A percentile compares a stretch with the other conserved stretches of the same genome.
Conservation (phyloP, 2,888 invertebrate species). For the Metalampra italica region DNA sequence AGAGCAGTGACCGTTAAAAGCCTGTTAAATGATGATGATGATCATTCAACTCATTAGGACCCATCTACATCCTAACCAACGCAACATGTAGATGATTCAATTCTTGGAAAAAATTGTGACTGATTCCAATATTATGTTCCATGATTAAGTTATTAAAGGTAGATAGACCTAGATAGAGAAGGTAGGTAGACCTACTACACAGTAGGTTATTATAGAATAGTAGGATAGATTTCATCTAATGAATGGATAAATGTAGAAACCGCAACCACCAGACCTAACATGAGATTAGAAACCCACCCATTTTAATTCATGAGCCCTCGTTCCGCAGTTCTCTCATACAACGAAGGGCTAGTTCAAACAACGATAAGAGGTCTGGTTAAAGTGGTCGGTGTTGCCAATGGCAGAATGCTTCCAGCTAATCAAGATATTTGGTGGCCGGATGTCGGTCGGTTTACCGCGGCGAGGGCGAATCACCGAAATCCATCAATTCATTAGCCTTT, state of each 20-base stretch:
- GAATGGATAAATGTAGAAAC: slow-evolving; percentile 15
- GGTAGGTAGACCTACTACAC: no score
- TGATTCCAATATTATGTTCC: no score
- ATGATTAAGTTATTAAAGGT: no score
- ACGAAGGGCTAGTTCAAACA: slow-evolving; percentile 15
- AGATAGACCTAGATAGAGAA: no score
- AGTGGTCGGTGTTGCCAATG: slow-evolving; percentile 24
- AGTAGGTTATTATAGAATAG: no score
- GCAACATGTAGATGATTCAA: no score
- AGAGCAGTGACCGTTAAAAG: no score
- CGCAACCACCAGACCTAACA: slow-evolving; percentile 33
- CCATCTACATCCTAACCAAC: no score
- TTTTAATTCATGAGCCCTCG: not conserved
- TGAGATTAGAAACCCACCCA: slow-evolving; percentile 18
- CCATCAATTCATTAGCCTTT: slow-evolving; percentile 24
- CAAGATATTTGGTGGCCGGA: slow-evolving; percentile 39
- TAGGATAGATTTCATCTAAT: no score
- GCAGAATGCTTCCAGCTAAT: slow-evolving; percentile 33
- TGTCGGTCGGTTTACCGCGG: slow-evolving; percentile 28
- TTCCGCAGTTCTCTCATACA: not conserved
- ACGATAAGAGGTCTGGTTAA: slow-evolving; percentile 19
- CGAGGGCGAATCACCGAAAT: slow-evolving; percentile 24
- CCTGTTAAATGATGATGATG: no score
- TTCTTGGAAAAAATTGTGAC: no score
- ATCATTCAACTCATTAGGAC: no score